Evolutionary conservation across 2,113 vertebrate genomes (phyloP).

Genomic region (human): GRCh38 chr15:48520501-48521000

Average conservation of each 20-base stretch:
- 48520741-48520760: conserved; percentile 91
- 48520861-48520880: fast-evolving
- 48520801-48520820: conserved; percentile 93
- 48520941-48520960: neutral
- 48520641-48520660: conserved; percentile 81
- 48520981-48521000: neutral
- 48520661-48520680: conserved; percentile 95
- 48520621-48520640: neutral
- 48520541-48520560: neutral
- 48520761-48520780: conserved; percentile 92
- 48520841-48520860: fast-evolving
- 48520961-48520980: fast-evolving
- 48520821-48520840: neutral
- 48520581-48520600: neutral
- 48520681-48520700: conserved; percentile 84
- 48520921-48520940: neutral
- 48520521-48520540: neutral
- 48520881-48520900: neutral
- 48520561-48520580: neutral
- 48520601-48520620: neutral
- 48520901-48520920: neutral
- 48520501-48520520: neutral
- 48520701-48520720: conserved; percentile 94
- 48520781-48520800: conserved; percentile 92
- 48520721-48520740: conserved; percentile 95